A percentile compares a stretch with the other conserved stretches of the same genome.
These are phyloP conservation scores for Eumacrocentrus americanus DNA, from an alignment of 2,888 invertebrate genomes.

Conservation along the genomic window DNA sequence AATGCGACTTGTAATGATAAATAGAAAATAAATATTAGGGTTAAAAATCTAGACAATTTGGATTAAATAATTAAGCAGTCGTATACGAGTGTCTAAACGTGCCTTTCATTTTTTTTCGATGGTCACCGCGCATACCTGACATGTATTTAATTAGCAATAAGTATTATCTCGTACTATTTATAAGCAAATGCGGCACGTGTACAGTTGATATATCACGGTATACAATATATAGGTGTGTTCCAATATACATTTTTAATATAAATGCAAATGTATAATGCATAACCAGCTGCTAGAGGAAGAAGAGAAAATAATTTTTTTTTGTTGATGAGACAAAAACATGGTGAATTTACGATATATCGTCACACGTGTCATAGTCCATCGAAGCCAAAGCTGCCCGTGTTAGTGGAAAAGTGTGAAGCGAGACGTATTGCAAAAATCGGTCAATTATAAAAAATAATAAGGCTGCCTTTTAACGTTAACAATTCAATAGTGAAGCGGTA, in stretches of 20 bases:
- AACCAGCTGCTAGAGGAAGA: not conserved
- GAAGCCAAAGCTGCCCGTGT: conserved; percentile 55
- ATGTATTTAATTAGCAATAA: conserved; percentile 22
- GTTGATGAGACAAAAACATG: not conserved
- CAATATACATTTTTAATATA: not conserved
- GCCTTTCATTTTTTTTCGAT: conserved; percentile 36
- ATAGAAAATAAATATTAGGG: conserved; percentile 5
- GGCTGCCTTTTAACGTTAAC: not conserved
- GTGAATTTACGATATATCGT: conserved; percentile 7
- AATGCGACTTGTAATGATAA: conserved; percentile 6
- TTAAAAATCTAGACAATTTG: not conserved
- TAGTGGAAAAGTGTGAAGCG: conserved; percentile 9
- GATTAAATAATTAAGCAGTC: conserved; percentile 7
- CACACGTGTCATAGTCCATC: conserved; percentile 54
- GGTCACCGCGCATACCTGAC: conserved; percentile 34
- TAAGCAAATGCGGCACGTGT: not conserved
- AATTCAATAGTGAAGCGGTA: not conserved
- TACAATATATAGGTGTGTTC: not conserved
- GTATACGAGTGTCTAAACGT: conserved; percentile 24
- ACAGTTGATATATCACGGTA: not conserved
- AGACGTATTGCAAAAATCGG: not conserved
- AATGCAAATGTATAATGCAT: not conserved
- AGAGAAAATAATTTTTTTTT: not conserved
- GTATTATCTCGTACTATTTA: conserved; percentile 4
- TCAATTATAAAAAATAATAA: not conserved